These are phyloP conservation scores for Calvadosia cruxmelitensis DNA, from an alignment of 30 jellyfish, hydroid and myxozoan genomes.

Conservation along the genomic window DNA sequence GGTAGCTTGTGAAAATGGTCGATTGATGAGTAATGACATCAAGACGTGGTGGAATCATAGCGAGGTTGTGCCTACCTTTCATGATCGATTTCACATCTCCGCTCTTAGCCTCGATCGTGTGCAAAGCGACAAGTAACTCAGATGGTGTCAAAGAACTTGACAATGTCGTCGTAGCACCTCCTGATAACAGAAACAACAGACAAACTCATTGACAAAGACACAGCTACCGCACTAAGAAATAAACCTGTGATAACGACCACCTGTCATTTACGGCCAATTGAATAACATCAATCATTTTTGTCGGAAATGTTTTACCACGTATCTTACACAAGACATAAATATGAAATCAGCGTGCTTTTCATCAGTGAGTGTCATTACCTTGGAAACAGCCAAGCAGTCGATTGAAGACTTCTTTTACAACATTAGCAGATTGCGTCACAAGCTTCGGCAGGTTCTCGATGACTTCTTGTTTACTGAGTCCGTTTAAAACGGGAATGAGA, in stretches of 20 bases:
- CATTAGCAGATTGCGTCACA: conserved; percentile 88
- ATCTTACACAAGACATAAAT: too few species aligned
- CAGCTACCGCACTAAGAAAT: too few species aligned
- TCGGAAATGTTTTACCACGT: too few species aligned
- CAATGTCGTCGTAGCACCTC: background rate
- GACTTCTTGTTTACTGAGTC: conserved; percentile 76
- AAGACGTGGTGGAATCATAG: background rate
- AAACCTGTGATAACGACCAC: too few species aligned
- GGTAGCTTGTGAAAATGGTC: too few species aligned
- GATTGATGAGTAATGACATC: too few species aligned
- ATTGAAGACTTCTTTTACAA: conserved; percentile 96
- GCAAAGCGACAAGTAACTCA: conserved; percentile 84
- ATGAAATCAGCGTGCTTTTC: too few species aligned
- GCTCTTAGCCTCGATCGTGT: conserved; percentile 68
- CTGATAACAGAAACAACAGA: too few species aligned
- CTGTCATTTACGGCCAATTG: too few species aligned
- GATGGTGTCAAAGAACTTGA: conserved; percentile 78
- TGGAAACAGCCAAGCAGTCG: conserved; percentile 79
- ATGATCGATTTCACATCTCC: conserved; percentile 81
- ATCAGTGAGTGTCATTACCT: too few species aligned
- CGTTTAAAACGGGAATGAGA: conserved; percentile 89
- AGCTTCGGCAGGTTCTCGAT: conserved; percentile 81
- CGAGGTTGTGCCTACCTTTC: conserved; percentile 54
- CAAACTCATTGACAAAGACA: too few species aligned
- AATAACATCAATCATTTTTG: too few species aligned